A percentile compares a stretch with the other conserved stretches of the same genome.
These are phyloP conservation scores for Hyaena hyaena DNA, from an alignment of 2,113 vertebrate genomes.

Conservation along the genomic window DNA sequence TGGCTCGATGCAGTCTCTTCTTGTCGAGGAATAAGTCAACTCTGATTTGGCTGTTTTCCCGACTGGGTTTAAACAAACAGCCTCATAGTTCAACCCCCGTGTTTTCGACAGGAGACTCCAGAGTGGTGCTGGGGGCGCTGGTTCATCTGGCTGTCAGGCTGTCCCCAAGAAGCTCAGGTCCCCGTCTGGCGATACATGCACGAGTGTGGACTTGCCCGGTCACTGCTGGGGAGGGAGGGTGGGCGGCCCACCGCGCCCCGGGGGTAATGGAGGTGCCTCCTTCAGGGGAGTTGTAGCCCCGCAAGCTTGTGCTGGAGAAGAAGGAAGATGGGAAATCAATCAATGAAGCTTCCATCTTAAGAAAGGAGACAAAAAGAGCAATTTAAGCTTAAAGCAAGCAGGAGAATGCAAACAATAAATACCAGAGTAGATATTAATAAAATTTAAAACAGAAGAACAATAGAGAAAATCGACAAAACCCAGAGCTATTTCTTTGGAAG, in stretches of 20 bases:
- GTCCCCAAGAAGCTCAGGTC: not conserved
- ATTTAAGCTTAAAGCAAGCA: not conserved
- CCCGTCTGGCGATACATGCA: fast-evolving
- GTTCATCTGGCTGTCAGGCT: fast-evolving
- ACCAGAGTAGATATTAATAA: not conserved
- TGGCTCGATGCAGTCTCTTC: not conserved
- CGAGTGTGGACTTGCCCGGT: fast-evolving
- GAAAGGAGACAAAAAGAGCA: not conserved
- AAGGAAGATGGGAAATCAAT: not conserved
- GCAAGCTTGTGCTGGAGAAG: too few relatives aligned
- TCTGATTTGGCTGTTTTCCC: not conserved
- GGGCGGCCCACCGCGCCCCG: fast-evolving
- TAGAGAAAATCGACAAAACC: not conserved
- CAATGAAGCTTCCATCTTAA: not conserved
- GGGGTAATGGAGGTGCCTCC: fast-evolving
- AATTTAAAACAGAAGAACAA: too few relatives aligned
- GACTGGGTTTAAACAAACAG: not conserved
- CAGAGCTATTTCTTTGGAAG: not conserved
- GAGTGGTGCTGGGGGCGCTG: fast-evolving
- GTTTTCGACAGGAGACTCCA: not conserved
- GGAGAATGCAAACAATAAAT: not conserved
- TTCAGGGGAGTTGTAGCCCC: not conserved
- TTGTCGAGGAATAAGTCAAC: not conserved
- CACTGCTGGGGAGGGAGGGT: not conserved
- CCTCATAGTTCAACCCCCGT: not conserved